Percentiles rank a stretch among this genome's conserved stretches.
These are phyloP conservation scores for Mobula hypostoma DNA, from an alignment of 2,113 vertebrate genomes.

Conservation along the genomic window DNA sequence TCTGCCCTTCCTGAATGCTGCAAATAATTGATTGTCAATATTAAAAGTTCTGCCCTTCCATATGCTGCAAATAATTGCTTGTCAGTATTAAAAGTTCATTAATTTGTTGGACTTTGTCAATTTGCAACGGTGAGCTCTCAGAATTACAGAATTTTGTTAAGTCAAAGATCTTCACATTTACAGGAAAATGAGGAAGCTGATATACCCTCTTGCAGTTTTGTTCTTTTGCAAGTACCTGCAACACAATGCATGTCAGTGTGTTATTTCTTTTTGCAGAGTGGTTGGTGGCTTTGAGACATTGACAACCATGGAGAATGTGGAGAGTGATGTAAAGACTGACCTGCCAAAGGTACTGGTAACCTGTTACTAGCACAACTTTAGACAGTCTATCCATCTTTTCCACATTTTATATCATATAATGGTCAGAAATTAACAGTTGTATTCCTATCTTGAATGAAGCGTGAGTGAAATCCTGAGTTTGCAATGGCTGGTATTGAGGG, in stretches of 20 bases:
- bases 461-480: neutral
- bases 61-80: neutral
- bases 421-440: too few relatives aligned
- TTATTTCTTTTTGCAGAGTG: conserved; percentile 58
- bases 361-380: neutral
- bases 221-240: neutral
- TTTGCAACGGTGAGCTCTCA: neutral
- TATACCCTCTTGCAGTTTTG: neutral
- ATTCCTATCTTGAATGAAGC: neutral
- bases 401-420: neutral
- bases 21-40: neutral
- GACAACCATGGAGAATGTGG: conserved; percentile 92
- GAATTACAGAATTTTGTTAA: neutral
- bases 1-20: neutral
- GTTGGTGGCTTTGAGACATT: conserved; percentile 91
- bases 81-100: neutral
- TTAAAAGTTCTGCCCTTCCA: neutral
- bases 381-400: neutral
- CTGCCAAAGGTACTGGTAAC: conserved; percentile 74
- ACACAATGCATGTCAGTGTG: neutral
- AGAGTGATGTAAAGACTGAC: conserved; percentile 86
- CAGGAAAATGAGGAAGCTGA: neutral
- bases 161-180: neutral
- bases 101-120: conserved; percentile 8
- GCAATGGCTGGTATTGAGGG: neutral